A percentile compares a stretch with the other conserved stretches of the same genome.
phyloP scores from a whole-genome alignment of 2,888 invertebrate genomes.

The Chamaedrilus cognettii region DNA sequence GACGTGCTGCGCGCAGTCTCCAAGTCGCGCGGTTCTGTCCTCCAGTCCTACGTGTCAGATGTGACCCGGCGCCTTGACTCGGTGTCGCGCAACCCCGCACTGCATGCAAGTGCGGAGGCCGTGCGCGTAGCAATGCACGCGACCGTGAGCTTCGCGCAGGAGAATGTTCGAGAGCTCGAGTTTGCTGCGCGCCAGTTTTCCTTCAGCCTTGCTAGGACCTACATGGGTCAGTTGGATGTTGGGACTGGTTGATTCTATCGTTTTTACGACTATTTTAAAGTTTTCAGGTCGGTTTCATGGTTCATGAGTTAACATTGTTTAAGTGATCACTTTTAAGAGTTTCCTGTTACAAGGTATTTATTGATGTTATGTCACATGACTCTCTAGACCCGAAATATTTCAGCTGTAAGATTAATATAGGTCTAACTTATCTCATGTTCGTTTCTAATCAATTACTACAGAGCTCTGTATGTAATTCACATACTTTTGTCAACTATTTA shows the following conservation, averaged over 20 bases:
- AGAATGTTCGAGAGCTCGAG: constrained; percentile 48
- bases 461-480: too few relatives aligned
- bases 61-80: constrained; percentile 43
- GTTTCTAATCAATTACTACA: too few relatives aligned
- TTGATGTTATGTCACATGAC: background rate
- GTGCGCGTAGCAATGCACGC: constrained; percentile 39
- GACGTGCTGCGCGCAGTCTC: constrained; percentile 63
- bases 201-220: constrained; percentile 60
- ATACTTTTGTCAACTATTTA: too few relatives aligned
- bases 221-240: constrained; percentile 54
- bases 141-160: constrained; percentile 36
- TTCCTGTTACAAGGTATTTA: background rate
- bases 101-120: constrained; percentile 37
- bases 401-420: too few relatives aligned
- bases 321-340: too few relatives aligned
- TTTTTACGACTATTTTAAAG: too few relatives aligned
- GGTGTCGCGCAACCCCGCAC: constrained; percentile 22
- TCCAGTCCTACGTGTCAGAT: constrained; percentile 53
- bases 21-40: constrained; percentile 60
- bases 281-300: too few relatives aligned
- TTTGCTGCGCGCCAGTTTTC: constrained; percentile 62
- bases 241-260: too few relatives aligned
- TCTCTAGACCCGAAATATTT: too few relatives aligned
- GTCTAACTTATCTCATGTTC: too few relatives aligned
- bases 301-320: too few relatives aligned